Evolutionary conservation across 2,888 invertebrate genomes (phyloP), one percentile per base, ranked within the genome.

Genomic region (Heliconius charithonia): DNA sequence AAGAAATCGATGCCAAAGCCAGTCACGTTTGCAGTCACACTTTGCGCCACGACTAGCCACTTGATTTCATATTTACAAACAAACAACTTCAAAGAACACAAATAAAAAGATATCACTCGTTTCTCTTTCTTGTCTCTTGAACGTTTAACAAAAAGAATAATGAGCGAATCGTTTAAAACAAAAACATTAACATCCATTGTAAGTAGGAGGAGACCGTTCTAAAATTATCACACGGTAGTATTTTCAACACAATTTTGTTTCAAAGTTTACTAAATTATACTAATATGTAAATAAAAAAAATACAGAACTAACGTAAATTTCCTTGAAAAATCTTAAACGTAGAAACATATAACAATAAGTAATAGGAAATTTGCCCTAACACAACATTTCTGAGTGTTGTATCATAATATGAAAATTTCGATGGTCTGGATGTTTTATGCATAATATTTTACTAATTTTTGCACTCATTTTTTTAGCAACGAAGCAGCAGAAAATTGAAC

Each of bases 151-250:
- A 62, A 37, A 4, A 25, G 41, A 73, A 67, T 67, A 77, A 73
- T 41, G 41, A 77, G 56, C 66, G 19, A 45, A 73, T n/a, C 66
- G 66, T 41, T 71, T 62, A 63, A 69, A 77, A 73, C 72, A 77
- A 77, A 22, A 77, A 45, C 65, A 37, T 72, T 71, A 71, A 63
- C 71, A 63, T 63, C 10, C 25, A 51, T 65, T 56, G 12, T 27
- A 71, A 27, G 62, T 41, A 51, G 37, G 75, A 27, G 76, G 73
- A 59, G 73, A 73, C 70, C 76, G 67, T 73, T 69, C 77, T 56
- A 62, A 70, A 77, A 76, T 69, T 70, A 77, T 65, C 79, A n/a
- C 73, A 79, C 72, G 32, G 41, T 62, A 69, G 45, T 70, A 51
- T 72, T 73, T 70, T 41, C 69, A 27, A 74, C 51, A 62, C 70